Evolutionary conservation across 2,797 vertebrate genomes (phyloP), one percentile per base, ranked within the genome.

Genomic region (Peromyscus melanophrys): DNA sequence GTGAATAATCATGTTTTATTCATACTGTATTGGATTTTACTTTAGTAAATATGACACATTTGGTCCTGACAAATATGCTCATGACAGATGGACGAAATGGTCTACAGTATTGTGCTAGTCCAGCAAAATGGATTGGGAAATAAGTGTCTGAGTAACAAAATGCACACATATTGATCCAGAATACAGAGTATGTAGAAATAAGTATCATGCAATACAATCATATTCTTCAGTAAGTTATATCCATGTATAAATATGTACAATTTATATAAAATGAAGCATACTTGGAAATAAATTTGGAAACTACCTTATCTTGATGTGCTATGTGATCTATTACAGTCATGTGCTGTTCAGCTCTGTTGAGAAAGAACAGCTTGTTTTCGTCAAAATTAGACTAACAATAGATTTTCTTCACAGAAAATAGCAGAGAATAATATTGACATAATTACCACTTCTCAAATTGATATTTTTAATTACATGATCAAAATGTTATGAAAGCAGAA

Each of bases 1-100:
- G 55, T 89, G 31, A 92, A 59, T 83, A 86, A 71, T 90, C 23
- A n/a, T 78, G 40, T 87, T 87, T 96, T 90, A 90, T 61, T 92
- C 27, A 87, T 25, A 29, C 5, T 25, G 21, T 34, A 67, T 82
- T 78, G 34, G 61, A 86, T 86, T 43, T 14, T 67, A 89, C 65
- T 25, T n/a, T 78, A 87, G 37, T 75, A 90, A 16, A 83, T 71
- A 71, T 78, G 46, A 55, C 40, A 73, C 55, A 55, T 84, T 77
- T 63, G 19, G 19, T 76, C 6, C 21, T 77, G 49, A 59, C 23
- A 78, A 59, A 31, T 83, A 43, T 83, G 55, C 37, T 31, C 10
- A 31, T 27, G 29, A 52, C 73, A 69, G 43, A 89, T 80, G n/a
- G 34, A 49, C 27, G 19, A 87, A 90, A 49, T 78, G 46, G 25